Conservation (phyloP, 2,888 invertebrate genomes). For the Amiota communis region DNA sequence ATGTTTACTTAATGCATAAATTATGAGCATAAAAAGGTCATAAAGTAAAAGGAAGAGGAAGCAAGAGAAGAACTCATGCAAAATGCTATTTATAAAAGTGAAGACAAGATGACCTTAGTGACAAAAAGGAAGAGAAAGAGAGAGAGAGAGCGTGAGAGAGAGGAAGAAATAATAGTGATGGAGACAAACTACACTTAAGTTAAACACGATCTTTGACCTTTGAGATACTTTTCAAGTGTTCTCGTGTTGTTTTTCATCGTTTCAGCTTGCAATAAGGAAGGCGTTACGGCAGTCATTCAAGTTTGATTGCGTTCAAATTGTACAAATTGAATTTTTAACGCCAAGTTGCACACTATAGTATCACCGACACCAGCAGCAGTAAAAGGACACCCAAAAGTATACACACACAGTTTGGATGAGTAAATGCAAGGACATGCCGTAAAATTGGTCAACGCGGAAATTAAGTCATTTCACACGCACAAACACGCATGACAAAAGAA, state of each 20-base stretch:
- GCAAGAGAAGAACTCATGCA: not conserved
- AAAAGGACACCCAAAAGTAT: not conserved
- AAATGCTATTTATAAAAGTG: not conserved
- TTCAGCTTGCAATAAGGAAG: not conserved
- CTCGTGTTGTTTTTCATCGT: not conserved
- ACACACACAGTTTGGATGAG: not conserved
- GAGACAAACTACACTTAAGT: not conserved
- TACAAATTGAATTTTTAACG: slow-evolving; percentile 61
- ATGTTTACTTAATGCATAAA: slow-evolving; percentile 56
- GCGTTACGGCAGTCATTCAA: slow-evolving; percentile 29
- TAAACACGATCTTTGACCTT: slow-evolving; percentile 32
- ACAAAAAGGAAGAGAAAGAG: no score
- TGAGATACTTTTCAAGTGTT: not conserved
- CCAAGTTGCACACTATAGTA: slow-evolving; percentile 38
- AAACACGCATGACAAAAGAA: slow-evolving; percentile 29
- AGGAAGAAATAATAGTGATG: slow-evolving; percentile 12
- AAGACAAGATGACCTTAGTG: no score
- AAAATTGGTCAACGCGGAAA: slow-evolving; percentile 44
- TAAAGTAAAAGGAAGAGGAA: not conserved
- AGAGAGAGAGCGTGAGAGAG: not conserved
- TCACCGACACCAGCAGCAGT: not conserved
- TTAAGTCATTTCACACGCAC: slow-evolving; percentile 54
- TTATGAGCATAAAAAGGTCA: slow-evolving; percentile 51
- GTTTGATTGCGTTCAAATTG: slow-evolving; percentile 61
- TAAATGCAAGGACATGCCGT: slow-evolving; percentile 38